Conservation (phyloP, 2,797 vertebrate species). For the Kryptolebias ocellatus region DNA sequence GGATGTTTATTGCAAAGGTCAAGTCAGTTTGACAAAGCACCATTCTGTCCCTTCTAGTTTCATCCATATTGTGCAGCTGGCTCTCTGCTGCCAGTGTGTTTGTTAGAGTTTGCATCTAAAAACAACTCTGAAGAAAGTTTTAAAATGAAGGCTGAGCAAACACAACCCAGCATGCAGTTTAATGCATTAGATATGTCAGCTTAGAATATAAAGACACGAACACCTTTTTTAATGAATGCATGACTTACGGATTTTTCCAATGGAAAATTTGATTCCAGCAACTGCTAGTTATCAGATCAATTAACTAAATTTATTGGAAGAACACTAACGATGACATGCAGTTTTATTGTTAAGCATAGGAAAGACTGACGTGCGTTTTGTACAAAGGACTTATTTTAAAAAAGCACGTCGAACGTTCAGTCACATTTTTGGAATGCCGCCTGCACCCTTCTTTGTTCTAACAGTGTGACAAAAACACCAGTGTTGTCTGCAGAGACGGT, state of each 20-base stretch:
- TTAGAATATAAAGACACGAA: no score
- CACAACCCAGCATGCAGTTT: no score
- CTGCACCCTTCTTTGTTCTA: slow-evolving; percentile 2
- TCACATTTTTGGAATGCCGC: slow-evolving; percentile 9
- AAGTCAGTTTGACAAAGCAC: no score
- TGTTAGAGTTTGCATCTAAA: no score
- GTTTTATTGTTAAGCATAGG: neutral
- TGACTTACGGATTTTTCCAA: neutral
- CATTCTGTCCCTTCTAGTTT: no score
- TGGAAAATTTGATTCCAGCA: neutral
- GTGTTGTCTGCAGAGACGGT: slow-evolving; percentile 8
- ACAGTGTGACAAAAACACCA: neutral
- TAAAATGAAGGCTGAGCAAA: no score
- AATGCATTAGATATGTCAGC: no score
- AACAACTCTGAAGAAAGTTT: no score
- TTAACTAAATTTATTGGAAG: neutral
- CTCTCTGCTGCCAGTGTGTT: no score
- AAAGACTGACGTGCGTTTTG: neutral
- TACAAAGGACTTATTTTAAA: neutral
- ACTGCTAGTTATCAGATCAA: neutral
- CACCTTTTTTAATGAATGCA: neutral
- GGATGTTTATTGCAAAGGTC: no score
- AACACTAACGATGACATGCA: neutral
- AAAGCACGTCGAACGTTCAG: slow-evolving; percentile 1
- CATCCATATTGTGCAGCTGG: no score